Conservation (phyloP, 2,113 vertebrate species). For the Turnix velox region DNA sequence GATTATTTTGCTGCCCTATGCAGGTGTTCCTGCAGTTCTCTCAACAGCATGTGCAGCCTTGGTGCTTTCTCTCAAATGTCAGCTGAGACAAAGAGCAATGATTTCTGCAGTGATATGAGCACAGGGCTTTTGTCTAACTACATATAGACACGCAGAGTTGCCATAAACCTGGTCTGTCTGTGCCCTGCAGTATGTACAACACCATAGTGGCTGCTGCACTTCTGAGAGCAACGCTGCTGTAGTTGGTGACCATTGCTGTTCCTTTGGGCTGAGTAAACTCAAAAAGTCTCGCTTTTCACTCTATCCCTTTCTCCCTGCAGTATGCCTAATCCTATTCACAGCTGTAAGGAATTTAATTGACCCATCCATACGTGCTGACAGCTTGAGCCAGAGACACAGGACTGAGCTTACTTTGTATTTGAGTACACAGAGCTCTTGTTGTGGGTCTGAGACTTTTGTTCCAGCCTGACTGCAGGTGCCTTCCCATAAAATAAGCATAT, state of each 20-base stretch:
- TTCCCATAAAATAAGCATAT: not conserved
- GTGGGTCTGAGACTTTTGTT: not conserved
- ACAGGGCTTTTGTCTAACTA: not conserved
- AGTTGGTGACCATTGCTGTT: not conserved
- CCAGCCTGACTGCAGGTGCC: not conserved
- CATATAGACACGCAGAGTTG: not conserved
- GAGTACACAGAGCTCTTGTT: not conserved
- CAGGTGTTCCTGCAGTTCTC: not conserved
- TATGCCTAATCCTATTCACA: not conserved
- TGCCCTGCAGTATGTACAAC: not conserved
- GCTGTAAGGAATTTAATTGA: not conserved
- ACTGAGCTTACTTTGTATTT: not conserved
- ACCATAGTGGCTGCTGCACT: not conserved
- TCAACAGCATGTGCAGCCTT: not conserved
- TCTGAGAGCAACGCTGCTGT: not conserved
- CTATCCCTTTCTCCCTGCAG: not conserved
- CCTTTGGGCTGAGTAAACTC: not conserved
- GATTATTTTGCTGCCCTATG: not conserved
- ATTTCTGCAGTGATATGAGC: not conserved
- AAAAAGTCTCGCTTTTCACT: not conserved
- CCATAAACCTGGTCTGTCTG: not conserved
- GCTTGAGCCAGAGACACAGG: not conserved
- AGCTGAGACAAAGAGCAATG: not conserved
- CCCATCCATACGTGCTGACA: not conserved
- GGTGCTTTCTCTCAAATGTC: not conserved